Evolutionary conservation across 2,888 invertebrate genomes (phyloP), one percentile per base, ranked within the genome.

Genomic region (Ctena decussata): DNA sequence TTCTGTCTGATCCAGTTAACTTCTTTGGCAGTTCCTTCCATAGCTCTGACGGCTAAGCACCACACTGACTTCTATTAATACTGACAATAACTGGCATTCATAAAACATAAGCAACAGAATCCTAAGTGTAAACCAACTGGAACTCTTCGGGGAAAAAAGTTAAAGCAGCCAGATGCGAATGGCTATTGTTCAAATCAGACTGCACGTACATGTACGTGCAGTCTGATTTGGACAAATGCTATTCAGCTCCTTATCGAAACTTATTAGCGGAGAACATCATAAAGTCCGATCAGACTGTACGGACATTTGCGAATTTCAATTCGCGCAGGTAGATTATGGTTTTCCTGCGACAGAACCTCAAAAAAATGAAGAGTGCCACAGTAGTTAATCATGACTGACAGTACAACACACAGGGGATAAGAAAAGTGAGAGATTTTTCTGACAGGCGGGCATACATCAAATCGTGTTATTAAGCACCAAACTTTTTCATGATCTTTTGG

Each of bases 101-200:
- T 65, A 35, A 65, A 65, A 65, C 65, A 65, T 65, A 65, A 65
- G 65, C 65, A 65, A 65, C 65, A 65, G 35, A 65, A 65, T 65
- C 65, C 35, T 35, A 65, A 65, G 65, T 65, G 65, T 35, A 65
- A 65, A 35, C 8, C 2, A 65, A n/a, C n/a, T n/a, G n/a, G n/a
- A n/a, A n/a, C n/a, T n/a, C n/a, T n/a, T n/a, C n/a, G n/a, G n/a
- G n/a, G n/a, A n/a, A n/a, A n/a, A n/a, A n/a, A n/a, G n/a, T n/a
- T n/a, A n/a, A n/a, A n/a, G n/a, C n/a, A n/a, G n/a, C n/a, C n/a
- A n/a, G n/a, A n/a, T n/a, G n/a, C n/a, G n/a, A n/a, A n/a, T n/a
- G n/a, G n/a, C n/a, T n/a, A n/a, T n/a, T n/a, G n/a, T n/a, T n/a
- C n/a, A n/a, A n/a, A n/a, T n/a, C n/a, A n/a, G n/a, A n/a, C n/a